Evolutionary conservation across 2,113 vertebrate species (phyloP), one percentile per base, ranked within the genome.

Genomic region (Stigmatopora nigra): DNA sequence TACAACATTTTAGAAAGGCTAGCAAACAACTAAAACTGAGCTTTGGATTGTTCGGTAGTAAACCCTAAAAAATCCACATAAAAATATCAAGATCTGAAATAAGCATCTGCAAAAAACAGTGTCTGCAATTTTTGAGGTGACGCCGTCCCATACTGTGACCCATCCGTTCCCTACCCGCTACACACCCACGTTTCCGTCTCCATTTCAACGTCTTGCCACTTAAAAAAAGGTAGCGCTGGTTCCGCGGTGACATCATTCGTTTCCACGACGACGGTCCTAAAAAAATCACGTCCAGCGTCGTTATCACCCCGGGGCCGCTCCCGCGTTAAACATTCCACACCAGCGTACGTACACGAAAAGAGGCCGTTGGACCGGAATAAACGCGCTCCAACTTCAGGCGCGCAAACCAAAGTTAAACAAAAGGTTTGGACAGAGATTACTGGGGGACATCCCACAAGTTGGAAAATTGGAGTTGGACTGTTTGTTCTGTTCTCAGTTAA

Each of bases 221-320:
- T 65, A 78, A 48, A 65, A 66, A 31, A 31, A 68, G 47, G 71
- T 67, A 65, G 48, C 68, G 59, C 56, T 38, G 31, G 63, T 47
- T 65, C 64, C 53, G 76, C 15, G 15, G 71, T 82, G 79, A 88
- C 82, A 85, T 88, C 81, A 88, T 67, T 67, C 75, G 75, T 86
- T 86, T 87, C 86, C 80, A 16, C 68, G 65, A 69, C 78, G 60
- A 70, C 82, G 81, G 79, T 73, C 84, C 79, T 48, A 31, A 75
- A 31, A 75, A 31, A 86, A 81, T 67, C 49, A 77, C 77, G 44
- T 75, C 78, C 69, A 47, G 46, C 71, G 67, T 67, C 73, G 82
- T 83, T 87, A 90, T 89, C 88, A 85, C 77, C 78, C 71, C 55
- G 76, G 80, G 77, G 74, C 65, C 71, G 22, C 68, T 36, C 64